Conservation (phyloP, 2,797 vertebrate genomes). For the Salarias fasciatus region DNA sequence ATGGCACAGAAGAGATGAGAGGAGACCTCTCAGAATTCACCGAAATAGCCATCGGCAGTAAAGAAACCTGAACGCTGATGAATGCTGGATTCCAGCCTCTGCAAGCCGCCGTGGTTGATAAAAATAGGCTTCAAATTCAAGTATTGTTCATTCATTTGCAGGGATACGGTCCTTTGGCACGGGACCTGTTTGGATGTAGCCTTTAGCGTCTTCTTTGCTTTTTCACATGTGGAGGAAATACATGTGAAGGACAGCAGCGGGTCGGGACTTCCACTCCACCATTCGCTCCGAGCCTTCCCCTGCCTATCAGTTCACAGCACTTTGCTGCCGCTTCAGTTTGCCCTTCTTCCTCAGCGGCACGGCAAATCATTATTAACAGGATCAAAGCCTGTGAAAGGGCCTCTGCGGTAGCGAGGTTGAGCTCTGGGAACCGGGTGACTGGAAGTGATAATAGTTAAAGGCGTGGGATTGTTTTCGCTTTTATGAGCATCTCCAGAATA, state of each 20-base stretch:
- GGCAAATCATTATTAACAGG: conserved; percentile 71
- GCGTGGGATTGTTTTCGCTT: conserved; percentile 48
- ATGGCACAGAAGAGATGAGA: conserved; percentile 37
- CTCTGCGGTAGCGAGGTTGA: conserved; percentile 46
- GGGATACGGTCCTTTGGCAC: conserved; percentile 30
- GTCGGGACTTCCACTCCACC: conserved; percentile 37
- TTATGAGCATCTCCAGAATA: conserved; percentile 7
- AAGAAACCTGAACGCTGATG: conserved; percentile 9
- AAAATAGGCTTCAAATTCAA: conserved; percentile 10
- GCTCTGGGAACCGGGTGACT: conserved; percentile 67
- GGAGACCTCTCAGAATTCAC: conserved; percentile 24
- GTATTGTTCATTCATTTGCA: conserved; percentile 11
- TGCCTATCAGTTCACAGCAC: conserved; percentile 52
- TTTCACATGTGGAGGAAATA: conserved; percentile 25
- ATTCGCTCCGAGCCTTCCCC: conserved; percentile 23
- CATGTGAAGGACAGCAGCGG: conserved; percentile 36
- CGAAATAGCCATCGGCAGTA: not conserved
- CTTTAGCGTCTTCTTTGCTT: conserved; percentile 7
- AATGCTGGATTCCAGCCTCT: conserved; percentile 10
- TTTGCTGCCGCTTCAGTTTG: conserved; percentile 52
- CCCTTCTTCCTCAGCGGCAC: conserved; percentile 53
- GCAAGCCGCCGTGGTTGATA: not conserved
- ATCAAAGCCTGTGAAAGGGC: conserved; percentile 69
- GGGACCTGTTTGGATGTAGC: conserved; percentile 11
- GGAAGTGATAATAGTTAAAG: conserved; percentile 56